Conservation (phyloP, 2,888 invertebrate genomes). For the Pemphredon lugubris region DNA sequence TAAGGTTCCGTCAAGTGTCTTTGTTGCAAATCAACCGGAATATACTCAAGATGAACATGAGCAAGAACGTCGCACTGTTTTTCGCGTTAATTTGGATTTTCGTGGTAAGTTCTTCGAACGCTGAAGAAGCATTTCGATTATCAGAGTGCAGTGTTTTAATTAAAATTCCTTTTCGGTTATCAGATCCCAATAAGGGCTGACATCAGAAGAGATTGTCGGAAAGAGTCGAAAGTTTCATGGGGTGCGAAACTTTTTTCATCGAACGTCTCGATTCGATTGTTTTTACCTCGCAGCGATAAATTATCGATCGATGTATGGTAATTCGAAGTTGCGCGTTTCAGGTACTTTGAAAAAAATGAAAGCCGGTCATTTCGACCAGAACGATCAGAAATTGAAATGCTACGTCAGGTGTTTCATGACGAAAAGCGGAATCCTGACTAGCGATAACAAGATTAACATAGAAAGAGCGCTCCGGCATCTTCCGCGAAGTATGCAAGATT, state of each 20-base stretch:
- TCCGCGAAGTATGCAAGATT: conserved; percentile 63
- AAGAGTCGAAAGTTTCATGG: conserved; percentile 70
- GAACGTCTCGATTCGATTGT: neutral
- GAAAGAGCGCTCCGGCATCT: conserved; percentile 68
- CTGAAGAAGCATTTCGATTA: too few relatives aligned
- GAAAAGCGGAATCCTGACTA: conserved; percentile 69
- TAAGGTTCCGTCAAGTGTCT: too few relatives aligned
- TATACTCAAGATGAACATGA: neutral
- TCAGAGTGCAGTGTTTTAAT: too few relatives aligned
- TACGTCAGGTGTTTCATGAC: conserved; percentile 74
- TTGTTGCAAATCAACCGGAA: too few relatives aligned
- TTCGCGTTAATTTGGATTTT: neutral
- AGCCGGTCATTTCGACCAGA: conserved; percentile 65
- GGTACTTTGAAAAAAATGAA: conserved; percentile 69
- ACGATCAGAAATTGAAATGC: conserved; percentile 72
- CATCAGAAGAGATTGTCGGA: conserved; percentile 71
- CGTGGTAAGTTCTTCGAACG: too few relatives aligned
- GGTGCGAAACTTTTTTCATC: conserved; percentile 56
- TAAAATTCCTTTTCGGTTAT: conserved; percentile 1
- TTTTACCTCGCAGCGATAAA: neutral
- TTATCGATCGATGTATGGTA: neutral
- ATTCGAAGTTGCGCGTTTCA: conserved; percentile 37
- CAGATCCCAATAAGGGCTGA: conserved; percentile 62
- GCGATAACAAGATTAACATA: conserved; percentile 66
- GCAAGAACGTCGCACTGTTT: neutral